phyloP scores from a whole-genome alignment of 2,113 vertebrate species.

The Pygoscelis antarcticus region DNA sequence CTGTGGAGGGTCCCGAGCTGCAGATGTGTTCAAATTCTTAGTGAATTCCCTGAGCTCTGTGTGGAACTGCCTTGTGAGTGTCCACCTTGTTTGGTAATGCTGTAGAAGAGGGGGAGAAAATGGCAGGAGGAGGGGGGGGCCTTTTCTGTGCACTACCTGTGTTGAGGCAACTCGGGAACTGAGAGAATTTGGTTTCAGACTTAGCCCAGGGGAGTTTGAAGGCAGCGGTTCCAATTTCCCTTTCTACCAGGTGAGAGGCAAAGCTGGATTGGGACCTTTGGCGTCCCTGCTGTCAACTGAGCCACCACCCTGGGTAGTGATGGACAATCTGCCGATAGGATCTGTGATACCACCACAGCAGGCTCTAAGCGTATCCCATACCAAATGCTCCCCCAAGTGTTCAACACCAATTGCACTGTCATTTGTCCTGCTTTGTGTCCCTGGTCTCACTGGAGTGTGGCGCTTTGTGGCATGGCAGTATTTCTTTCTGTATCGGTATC shows the following conservation, averaged over 20 bases:
- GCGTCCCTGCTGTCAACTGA: background rate
- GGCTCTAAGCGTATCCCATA: accelerated
- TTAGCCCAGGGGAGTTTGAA: background rate
- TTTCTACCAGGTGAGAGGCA: background rate
- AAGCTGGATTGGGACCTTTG: background rate
- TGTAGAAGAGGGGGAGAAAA: background rate
- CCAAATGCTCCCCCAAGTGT: background rate
- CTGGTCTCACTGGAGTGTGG: background rate
- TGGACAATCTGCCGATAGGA: background rate
- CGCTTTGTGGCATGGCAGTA: background rate
- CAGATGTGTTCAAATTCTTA: background rate
- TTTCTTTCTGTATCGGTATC: background rate
- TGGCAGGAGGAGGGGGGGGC: accelerated
- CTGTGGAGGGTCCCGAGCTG: background rate
- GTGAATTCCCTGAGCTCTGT: background rate
- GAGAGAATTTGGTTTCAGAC: background rate
- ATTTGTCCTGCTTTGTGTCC: background rate
- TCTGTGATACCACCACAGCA: background rate
- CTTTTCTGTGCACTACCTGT: background rate
- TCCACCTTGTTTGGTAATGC: background rate
- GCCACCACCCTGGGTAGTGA: background rate
- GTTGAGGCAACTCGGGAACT: background rate
- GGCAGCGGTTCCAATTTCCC: background rate
- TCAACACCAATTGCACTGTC: background rate
- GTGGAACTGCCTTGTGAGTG: background rate